phyloP scores from a whole-genome alignment of 1,140 invertebrate species.

The Tribolium castaneum region DNA sequence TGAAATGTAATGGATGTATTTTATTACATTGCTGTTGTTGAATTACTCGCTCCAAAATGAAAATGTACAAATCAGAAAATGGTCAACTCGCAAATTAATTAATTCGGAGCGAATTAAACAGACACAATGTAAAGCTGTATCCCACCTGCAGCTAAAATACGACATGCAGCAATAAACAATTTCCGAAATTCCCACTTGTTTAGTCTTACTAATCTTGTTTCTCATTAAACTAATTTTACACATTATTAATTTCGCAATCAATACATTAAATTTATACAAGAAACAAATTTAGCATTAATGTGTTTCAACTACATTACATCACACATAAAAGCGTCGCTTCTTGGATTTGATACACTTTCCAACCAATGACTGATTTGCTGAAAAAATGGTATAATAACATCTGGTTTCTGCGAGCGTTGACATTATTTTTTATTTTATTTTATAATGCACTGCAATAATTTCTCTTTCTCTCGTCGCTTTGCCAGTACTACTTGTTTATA shows the following conservation, averaged over 20 bases:
- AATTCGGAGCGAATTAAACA: neutral
- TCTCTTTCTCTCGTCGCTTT: neutral
- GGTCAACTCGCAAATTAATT: neutral
- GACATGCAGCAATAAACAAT: neutral
- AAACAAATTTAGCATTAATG: too few species aligned
- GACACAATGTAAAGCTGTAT: too few species aligned
- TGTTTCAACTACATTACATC: too few species aligned
- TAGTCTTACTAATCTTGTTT: neutral
- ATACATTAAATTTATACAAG: too few species aligned
- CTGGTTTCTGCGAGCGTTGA: neutral
- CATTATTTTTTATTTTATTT: neutral
- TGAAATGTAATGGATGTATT: neutral
- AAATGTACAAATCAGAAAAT: neutral
- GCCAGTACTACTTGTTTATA: neutral
- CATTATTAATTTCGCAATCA: too few species aligned
- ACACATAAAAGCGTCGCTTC: too few species aligned
- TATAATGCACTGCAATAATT: neutral
- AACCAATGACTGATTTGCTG: neutral
- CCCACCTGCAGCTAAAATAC: too few species aligned
- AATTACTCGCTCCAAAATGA: too few species aligned
- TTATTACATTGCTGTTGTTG: neutral
- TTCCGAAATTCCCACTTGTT: too few species aligned
- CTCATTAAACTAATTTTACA: too few species aligned
- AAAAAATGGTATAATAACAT: neutral
- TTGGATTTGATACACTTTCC: neutral